These are phyloP conservation scores for Dicyrtoma fusca DNA, from an alignment of 2,888 invertebrate species.

Conservation along the genomic window DNA sequence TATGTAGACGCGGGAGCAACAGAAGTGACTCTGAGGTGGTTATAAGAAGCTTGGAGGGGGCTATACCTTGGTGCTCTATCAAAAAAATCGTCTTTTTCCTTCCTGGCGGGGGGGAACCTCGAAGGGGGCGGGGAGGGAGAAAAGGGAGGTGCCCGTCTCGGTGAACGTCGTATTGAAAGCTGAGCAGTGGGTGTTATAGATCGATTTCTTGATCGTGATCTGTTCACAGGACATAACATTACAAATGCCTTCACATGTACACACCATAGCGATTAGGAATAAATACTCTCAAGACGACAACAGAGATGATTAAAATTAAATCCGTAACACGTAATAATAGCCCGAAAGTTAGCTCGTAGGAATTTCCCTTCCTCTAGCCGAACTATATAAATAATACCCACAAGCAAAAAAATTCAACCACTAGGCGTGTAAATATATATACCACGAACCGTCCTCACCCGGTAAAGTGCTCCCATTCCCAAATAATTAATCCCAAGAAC, in stretches of 20 bases:
- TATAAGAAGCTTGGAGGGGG: not conserved
- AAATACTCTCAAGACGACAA: no score
- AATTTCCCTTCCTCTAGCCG: not conserved
- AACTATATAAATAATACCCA: not conserved
- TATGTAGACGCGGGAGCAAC: no score
- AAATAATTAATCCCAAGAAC: not conserved
- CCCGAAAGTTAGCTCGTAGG: no score
- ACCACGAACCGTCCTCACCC: not conserved
- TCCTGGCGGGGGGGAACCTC: slow-evolving; percentile 42
- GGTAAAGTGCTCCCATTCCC: no score
- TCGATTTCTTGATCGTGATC: slow-evolving; percentile 47
- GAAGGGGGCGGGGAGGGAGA: slow-evolving; percentile 55
- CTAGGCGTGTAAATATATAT: not conserved
- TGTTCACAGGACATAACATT: slow-evolving; percentile 4
- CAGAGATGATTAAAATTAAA: not conserved
- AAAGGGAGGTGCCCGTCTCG: slow-evolving; percentile 51
- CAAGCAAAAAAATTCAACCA: not conserved
- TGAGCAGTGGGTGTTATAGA: slow-evolving; percentile 25
- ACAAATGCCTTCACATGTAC: not conserved
- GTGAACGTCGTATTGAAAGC: slow-evolving; percentile 39
- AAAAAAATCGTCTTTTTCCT: slow-evolving; percentile 54
- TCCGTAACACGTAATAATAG: no score
- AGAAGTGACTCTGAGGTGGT: not conserved
- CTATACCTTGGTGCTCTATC: slow-evolving; percentile 40
- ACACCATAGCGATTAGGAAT: not conserved